Evolutionary conservation across 2,797 vertebrate species (phyloP).

Genomic region (Gorsachius magnificus): DNA sequence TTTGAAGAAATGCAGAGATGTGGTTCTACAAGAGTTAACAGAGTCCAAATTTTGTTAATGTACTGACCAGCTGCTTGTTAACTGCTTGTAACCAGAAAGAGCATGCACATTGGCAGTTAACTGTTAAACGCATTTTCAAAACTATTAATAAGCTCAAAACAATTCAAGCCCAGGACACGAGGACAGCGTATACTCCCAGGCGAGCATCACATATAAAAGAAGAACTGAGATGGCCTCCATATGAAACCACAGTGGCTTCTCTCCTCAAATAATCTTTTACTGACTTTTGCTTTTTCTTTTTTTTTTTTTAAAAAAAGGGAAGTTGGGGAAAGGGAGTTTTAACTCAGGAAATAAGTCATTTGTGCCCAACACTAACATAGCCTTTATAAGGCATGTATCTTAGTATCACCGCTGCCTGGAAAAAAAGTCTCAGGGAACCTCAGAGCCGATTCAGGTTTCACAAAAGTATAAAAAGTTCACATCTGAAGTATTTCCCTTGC

Average conservation of each 20-base stretch:
- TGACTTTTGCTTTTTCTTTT: background rate
- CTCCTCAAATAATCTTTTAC: background rate
- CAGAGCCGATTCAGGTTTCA: background rate
- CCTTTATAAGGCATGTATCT: background rate
- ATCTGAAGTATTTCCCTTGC: background rate
- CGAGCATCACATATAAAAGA: background rate
- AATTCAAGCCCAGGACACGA: background rate
- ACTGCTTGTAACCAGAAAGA: background rate
- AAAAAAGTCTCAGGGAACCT: background rate
- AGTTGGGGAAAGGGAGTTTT: background rate
- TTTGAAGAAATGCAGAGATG: background rate
- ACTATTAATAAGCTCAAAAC: conserved; percentile 42
- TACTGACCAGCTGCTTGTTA: conserved; percentile 50
- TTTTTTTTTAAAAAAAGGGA: background rate
- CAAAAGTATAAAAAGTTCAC: background rate
- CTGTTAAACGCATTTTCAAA: conserved; percentile 24
- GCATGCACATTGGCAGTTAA: background rate
- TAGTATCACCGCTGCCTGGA: background rate
- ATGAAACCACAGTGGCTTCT: conserved; percentile 8
- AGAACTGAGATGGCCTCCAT: background rate
- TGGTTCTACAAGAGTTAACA: conserved; percentile 22
- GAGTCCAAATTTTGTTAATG: background rate
- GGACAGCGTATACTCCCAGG: background rate
- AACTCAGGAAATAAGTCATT: conserved; percentile 19
- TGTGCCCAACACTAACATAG: background rate